A percentile compares a stretch with the other conserved stretches of the same genome.
Evolutionary conservation across 2,888 invertebrate species (phyloP).

Genomic region (Thereva nobilitata): DNA sequence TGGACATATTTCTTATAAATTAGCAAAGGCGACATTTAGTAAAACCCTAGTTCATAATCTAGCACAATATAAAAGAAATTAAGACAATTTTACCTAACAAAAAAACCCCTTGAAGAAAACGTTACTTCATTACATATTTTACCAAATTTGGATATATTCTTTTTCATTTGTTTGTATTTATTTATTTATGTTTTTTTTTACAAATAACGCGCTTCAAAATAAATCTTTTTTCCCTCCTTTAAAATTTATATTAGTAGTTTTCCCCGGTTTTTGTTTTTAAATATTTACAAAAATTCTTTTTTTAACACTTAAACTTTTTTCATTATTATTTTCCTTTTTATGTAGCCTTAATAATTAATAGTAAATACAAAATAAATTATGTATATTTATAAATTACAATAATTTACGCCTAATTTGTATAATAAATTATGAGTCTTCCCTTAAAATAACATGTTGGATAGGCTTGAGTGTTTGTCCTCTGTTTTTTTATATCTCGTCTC

Average conservation of each 20-base stretch:
- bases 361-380: constrained; percentile 27
- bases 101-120: too few species aligned
- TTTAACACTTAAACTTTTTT: background rate
- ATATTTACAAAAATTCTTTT: constrained; percentile 26
- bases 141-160: too few species aligned
- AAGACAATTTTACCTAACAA: too few species aligned
- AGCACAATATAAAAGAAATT: too few species aligned
- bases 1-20: too few species aligned
- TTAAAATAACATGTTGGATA: constrained; percentile 24
- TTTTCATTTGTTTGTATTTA: too few species aligned
- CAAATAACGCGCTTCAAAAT: too few species aligned
- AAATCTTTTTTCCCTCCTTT: background rate
- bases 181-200: too few species aligned
- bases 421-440: constrained; percentile 27
- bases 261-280: constrained; percentile 4
- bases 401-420: constrained; percentile 18
- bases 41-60: too few species aligned
- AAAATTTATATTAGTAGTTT: background rate
- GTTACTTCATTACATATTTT: too few species aligned
- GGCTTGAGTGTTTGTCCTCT: constrained; percentile 7
- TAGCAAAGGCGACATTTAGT: too few species aligned
- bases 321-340: too few species aligned
- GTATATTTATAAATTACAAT: constrained; percentile 8
- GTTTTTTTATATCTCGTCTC: constrained; percentile 9
- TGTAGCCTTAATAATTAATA: background rate